These are phyloP conservation scores for Saxidomus purpurata DNA, from an alignment of 1,140 invertebrate species.

Conservation along the genomic window DNA sequence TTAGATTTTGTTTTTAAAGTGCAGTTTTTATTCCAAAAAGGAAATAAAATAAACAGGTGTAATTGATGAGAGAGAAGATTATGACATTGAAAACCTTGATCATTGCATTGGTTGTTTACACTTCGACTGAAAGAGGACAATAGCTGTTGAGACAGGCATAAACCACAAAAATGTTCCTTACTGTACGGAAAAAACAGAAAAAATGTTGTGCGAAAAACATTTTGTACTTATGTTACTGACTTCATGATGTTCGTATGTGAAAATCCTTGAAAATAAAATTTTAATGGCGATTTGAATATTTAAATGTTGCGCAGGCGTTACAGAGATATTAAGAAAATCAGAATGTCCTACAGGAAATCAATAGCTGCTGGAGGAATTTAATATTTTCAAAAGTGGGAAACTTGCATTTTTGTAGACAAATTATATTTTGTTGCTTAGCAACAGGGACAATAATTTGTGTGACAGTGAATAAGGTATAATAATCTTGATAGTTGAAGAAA, in stretches of 20 bases:
- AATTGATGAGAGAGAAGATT: too few species aligned
- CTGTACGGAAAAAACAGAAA: neutral
- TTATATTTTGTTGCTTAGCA: conserved; percentile 5
- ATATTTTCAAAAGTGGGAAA: neutral
- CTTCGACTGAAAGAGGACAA: too few species aligned
- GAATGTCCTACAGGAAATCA: neutral
- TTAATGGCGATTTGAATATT: conserved; percentile 15
- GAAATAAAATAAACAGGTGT: too few species aligned
- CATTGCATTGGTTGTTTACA: too few species aligned
- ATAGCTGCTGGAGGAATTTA: neutral
- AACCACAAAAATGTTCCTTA: neutral
- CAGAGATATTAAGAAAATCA: neutral
- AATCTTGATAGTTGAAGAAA: neutral
- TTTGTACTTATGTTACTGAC: neutral
- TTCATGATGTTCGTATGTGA: neutral
- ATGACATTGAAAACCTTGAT: too few species aligned
- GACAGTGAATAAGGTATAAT: neutral
- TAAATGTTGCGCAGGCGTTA: neutral
- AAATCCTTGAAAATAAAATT: neutral
- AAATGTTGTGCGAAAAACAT: too few species aligned
- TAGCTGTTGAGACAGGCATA: neutral
- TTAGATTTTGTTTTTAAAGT: too few species aligned
- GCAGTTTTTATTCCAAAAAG: too few species aligned
- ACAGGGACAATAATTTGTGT: neutral
- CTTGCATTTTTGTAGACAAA: conserved; percentile 7